Evolutionary conservation across 2,888 invertebrate genomes (phyloP), one percentile per base, ranked within the genome.

Genomic region (Tenodera sinensis): DNA sequence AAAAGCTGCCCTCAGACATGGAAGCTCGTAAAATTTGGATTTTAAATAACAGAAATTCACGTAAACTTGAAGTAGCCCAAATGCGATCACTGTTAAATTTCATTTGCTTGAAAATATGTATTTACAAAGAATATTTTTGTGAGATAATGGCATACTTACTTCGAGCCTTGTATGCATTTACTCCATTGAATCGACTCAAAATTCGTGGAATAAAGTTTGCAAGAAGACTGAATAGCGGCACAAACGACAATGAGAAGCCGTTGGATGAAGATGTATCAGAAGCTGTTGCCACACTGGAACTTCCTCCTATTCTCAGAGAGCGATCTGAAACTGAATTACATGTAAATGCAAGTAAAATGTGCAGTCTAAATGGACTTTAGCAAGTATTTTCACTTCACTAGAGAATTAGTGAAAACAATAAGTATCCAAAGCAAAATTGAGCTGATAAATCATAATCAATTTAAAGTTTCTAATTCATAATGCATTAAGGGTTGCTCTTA

Each of bases 211-310:
- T 87, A 84, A 91, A 91, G 83, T 91, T 91, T 54, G 91, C 91
- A 83, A 92, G 91, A 47, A 92, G 89, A 54, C 91, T 91, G 87
- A 92, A 91, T 28, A 92, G 91, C 28, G 92, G 92, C 34, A 92
- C 91, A 90, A 92, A 92, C 20, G 91, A 91, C n/a, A 92, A 89
- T 20, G 90, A 89, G 34, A 89, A 90, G 25, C 85, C 85, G 15
- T 34, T 54, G 6, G 81, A 83, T 82, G 87, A 27, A 20, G n/a
- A n/a, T n/a, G 8, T 82, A 14, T 87, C 87, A n/a, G 54, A 82
- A 27, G 30, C 27, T 34, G 83, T 88, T 84, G 87, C 30, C 34
- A 83, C 83, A 85, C 87, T 84, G 14, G 84, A 42, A 84, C 84
- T 89, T 28, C 82, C 28, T n/a, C 87, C 83, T 81, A 85, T 83